Evolutionary conservation across 2,113 vertebrate genomes (phyloP), one percentile per base, ranked within the genome.

Genomic region (Macaca mulatta): DNA sequence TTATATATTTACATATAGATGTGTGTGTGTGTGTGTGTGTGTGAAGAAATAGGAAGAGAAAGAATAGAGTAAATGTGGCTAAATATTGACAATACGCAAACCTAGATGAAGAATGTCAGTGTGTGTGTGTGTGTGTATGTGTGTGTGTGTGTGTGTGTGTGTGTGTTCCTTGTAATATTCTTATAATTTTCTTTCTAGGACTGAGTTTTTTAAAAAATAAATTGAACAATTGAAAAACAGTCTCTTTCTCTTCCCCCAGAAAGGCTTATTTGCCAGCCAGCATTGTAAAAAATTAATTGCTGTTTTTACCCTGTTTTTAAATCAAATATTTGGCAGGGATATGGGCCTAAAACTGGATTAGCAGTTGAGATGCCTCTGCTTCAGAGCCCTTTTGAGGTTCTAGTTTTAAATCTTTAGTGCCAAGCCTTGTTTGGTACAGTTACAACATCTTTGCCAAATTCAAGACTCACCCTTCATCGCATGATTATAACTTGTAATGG

Each of bases 231-330:
- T 32, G 14, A 35, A 43, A 92, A 77, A 48, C 10, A 89, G 4
- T 70, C 7, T 13, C n/a, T 32, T 25, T 32, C 13, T 8, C 4
- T 9, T 9, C n/a, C 8, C 10, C 2, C 4, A 45, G 9, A 40
- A 80, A 81, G 16, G 6, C 30, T 67, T 81, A 70, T 20, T 90
- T 91, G 18, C 23, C 30, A 55, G 10, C 35, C 12, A 92, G 38
- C 8, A 57, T 40, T 48, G 4, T 50, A 18, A 11, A 72, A 72
- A 89, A 90, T 43, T 82, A 74, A 43, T 30, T 67, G 2, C 6
- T 64, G 7, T 5, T 90, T 93, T 84, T 70, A 40, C 11, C 25
- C 38, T 55, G 40, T 40, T 25, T 64, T n/a, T 64, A 27, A 93
- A 40, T 70, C 69, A 57, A 8, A 17, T 96, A 55, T 67, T 69